These are phyloP conservation scores for Cettia cetti DNA, from an alignment of 2,113 vertebrate genomes.

Conservation along the genomic window DNA sequence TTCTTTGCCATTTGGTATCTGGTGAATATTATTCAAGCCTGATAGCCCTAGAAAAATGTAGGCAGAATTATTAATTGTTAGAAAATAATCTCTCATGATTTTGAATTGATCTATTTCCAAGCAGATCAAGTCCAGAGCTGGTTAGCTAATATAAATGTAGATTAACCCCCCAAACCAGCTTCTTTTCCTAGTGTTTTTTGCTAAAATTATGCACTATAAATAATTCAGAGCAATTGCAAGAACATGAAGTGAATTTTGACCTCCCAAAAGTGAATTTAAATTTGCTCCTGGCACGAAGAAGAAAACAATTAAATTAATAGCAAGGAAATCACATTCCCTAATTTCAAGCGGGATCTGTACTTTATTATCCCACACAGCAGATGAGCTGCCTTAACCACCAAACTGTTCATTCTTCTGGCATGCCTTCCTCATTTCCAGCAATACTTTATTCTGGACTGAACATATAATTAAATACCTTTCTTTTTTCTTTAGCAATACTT, in stretches of 20 bases:
- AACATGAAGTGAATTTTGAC: slow-evolving; percentile 32
- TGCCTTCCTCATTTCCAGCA: background rate
- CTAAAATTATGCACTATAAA: background rate
- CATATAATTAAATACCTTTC: background rate
- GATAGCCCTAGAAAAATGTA: background rate
- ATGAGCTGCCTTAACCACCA: slow-evolving; percentile 21
- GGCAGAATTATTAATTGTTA: background rate
- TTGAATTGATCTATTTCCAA: background rate
- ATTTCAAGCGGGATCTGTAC: slow-evolving; percentile 16
- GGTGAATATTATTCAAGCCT: background rate
- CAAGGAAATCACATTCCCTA: slow-evolving; percentile 32
- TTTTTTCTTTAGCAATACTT: background rate
- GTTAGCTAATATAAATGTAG: background rate
- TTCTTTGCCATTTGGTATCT: background rate
- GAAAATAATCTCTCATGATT: background rate
- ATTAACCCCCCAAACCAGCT: background rate
- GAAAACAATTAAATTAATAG: slow-evolving; percentile 47
- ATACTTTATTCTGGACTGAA: background rate
- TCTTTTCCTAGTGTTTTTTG: background rate
- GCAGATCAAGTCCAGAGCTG: background rate
- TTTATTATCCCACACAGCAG: slow-evolving; percentile 36
- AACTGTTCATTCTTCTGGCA: background rate
- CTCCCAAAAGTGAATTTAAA: slow-evolving; percentile 31
- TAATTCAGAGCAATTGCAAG: background rate
- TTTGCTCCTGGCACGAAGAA: slow-evolving; percentile 40